Base-by-base conservation (phyloP, 1,140 invertebrate species). In the Aphelenchoides fujianensis region DNA sequence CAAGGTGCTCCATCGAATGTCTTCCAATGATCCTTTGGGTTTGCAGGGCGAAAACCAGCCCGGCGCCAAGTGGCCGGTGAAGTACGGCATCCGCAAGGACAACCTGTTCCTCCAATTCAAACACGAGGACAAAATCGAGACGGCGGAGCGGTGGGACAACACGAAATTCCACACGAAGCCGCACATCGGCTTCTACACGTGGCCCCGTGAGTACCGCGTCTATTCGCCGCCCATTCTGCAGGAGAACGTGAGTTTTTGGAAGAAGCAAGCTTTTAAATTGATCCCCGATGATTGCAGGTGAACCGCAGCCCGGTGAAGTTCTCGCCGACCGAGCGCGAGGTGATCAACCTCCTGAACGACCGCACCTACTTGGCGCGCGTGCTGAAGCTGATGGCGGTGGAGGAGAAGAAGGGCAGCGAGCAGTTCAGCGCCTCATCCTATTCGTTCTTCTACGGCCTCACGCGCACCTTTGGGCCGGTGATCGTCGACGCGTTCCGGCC, bases 351-450 rank as follows among this genome's bases (percentile, higher is more conserved):
- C 76, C 92, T 95, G 80, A 88, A 78, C 0, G 86, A 91, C 76
- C 82, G 88, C 16, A 85, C 87, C 0, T 92, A 91, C 85, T 85
- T 95, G 27, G 0, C 87, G 90, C 3, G 89, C 89, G 75, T 86
- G 95, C 0, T 87, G 1, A 86, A 87, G 1, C 92, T 90, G 83
- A 87, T 91, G 32, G 90, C 91, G 0, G 86, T 94, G 1, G 93
- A 95, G 79, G 92, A 94, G 75, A 91, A 91, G 76, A 94, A 93
- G 82, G 91, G 90, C 28, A 89, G 89, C 55, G 91, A 93, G 74
- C 90, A 90, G 81, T 94, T 94, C 77, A 89, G 88, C 79, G 85
- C 84, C 2, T 87, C 87, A 37, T 86, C 89, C 37, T 90, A 89
- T 83, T 84, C 88, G 1, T 77, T 94, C 23, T 84, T 82, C 41